Evolutionary conservation across 2,797 vertebrate genomes (phyloP), one percentile per base, ranked within the genome.

Genomic region (Stomatorhinus walkeri): DNA sequence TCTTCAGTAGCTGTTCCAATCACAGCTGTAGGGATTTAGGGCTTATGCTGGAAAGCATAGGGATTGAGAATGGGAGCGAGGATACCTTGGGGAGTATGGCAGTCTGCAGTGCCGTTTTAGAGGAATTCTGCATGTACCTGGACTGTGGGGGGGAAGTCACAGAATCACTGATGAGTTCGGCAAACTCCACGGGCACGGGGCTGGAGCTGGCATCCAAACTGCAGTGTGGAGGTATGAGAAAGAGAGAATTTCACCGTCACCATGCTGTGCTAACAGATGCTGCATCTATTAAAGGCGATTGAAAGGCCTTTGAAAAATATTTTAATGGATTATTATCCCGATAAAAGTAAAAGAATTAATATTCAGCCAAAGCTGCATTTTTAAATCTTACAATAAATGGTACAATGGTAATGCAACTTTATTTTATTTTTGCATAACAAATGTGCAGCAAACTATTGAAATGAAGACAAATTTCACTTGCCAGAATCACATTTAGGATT

Each of bases 401-500:
- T 51, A 24, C 10, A 4, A 43, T n/a, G n/a, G 7, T 19, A 84
- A 4, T 4, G 1, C 24, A 85, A 43, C 40, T 40, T 28, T 85
- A 52, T 85, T 52, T 56, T 86, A 7, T 86, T 54, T 12, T 86
- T 36, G n/a, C 46, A 84, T 51, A 84, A 83, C 46, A 48, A 84
- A 51, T 10, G 2, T 24, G 81, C n/a, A 51, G 40, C 16, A 49
- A n/a, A 83, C 19, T 49, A n/a, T 48, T 83, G 46, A 83, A 83
- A 48, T 24, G 12, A 64, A 46, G 36, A 83, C 6, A 48, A 19
- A 3, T n/a, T 24, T 24, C 8, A 48, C 46, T 51, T 84, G 81
- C 81, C 81, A 84, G 22, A 48, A 84, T 51, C 48, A 84, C 48
- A 84, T 84, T 84, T 48, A 84, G 46, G 48, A 48, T 84, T 46